These are phyloP conservation scores for Cephalopachus bancanus DNA, from an alignment of 2,797 vertebrate genomes.

Conservation along the genomic window DNA sequence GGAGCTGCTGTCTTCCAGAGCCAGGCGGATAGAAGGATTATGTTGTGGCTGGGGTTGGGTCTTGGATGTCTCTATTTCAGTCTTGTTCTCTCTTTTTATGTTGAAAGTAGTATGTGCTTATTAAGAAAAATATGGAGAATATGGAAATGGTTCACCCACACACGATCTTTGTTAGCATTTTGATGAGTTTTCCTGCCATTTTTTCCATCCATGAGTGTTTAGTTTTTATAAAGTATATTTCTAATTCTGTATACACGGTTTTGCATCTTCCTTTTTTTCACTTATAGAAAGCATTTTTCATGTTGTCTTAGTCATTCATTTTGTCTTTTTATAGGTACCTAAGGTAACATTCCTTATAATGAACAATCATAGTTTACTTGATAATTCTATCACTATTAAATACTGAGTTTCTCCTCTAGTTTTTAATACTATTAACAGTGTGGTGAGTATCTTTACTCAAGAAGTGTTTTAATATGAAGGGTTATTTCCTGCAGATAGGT, in stretches of 20 bases:
- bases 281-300: conserved; percentile 32
- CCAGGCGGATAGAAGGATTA: too few species aligned
- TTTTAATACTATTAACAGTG: neutral
- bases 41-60: neutral
- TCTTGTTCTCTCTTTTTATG: neutral
- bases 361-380: conserved; percentile 52
- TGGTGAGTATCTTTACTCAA: neutral
- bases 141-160: neutral
- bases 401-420: conserved; percentile 18
- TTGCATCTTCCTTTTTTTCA: neutral
- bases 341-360: conserved; percentile 35
- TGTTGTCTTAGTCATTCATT: neutral
- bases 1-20: neutral
- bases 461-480: neutral
- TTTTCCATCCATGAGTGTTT: neutral
- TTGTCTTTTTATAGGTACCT: neutral
- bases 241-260: neutral
- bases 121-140: neutral
- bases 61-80: neutral
- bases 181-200: neutral
- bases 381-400: conserved; percentile 35
- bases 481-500: neutral
- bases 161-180: neutral
- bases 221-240: conserved; percentile 21
- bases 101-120: neutral